Evolutionary conservation across 1,140 invertebrate genomes (phyloP).

Genomic region (Brachionus paranguensis): DNA sequence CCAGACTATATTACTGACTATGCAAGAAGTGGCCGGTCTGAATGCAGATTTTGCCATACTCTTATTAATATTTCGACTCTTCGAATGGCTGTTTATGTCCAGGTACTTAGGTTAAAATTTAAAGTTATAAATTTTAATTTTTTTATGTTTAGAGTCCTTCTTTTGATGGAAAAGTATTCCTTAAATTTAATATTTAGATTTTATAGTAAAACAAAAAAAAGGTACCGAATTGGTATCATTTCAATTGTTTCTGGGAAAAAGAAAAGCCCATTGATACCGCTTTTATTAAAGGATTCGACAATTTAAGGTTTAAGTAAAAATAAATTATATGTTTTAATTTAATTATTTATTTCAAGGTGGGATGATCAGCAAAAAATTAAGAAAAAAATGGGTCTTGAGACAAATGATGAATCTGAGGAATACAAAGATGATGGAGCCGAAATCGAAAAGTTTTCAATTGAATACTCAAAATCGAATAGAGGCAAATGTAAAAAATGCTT

Average conservation of each 20-base stretch:
- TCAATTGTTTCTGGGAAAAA: conserved; percentile 77
- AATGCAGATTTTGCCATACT: conserved; percentile 75
- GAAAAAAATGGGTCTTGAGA: conserved; percentile 58
- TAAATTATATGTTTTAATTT: neutral
- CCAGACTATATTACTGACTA: conserved; percentile 63
- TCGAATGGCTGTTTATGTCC: conserved; percentile 75
- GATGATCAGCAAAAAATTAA: conserved; percentile 79
- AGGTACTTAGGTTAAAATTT: conserved; percentile 61
- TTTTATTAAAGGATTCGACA: conserved; percentile 79
- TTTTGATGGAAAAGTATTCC: conserved; percentile 75
- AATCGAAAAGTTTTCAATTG: conserved; percentile 66
- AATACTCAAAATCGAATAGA: conserved; percentile 80
- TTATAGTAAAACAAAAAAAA: conserved; percentile 43
- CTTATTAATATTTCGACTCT: conserved; percentile 69
- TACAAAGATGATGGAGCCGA: conserved; percentile 47
- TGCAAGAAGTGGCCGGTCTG: conserved; percentile 74
- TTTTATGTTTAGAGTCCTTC: conserved; percentile 66
- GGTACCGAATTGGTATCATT: conserved; percentile 77
- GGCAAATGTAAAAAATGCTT: conserved; percentile 77
- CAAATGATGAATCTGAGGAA: conserved; percentile 42
- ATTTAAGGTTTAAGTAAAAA: conserved; percentile 56
- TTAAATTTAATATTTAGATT: conserved; percentile 37
- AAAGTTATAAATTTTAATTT: conserved; percentile 40
- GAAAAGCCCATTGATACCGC: conserved; percentile 64
- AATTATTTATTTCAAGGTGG: conserved; percentile 52